Conservation (phyloP, 2,797 vertebrate genomes). For the Takifugu ocellatus region DNA sequence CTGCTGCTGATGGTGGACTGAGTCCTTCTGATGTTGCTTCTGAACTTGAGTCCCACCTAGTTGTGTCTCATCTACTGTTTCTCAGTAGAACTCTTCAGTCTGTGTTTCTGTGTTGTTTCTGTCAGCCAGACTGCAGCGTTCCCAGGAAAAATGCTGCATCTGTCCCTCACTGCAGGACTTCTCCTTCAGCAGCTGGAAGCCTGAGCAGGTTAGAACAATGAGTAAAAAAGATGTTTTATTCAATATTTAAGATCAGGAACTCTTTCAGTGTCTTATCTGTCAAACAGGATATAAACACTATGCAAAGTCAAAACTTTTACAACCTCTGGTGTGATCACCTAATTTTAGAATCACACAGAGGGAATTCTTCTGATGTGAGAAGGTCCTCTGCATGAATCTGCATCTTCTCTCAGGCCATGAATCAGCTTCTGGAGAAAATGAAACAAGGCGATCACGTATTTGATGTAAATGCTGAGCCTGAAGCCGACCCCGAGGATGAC, state of each 20-base stretch:
- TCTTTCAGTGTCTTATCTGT: too few relatives aligned
- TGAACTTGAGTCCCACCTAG: not conserved
- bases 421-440: constrained; percentile 87
- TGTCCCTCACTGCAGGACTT: constrained; percentile 90
- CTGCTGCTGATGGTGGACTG: too few relatives aligned
- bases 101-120: constrained; percentile 14
- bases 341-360: too few relatives aligned
- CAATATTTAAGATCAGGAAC: too few relatives aligned
- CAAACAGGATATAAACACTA: too few relatives aligned
- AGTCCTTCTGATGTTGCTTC: too few relatives aligned
- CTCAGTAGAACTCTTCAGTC: constrained; percentile 4
- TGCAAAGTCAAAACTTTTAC: too few relatives aligned
- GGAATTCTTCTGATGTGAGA: too few relatives aligned
- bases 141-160: constrained; percentile 78
- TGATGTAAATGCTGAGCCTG: constrained; percentile 77
- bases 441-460: constrained; percentile 86
- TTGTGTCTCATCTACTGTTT: not conserved
- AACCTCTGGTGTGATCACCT: too few relatives aligned
- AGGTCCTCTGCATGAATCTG: too few relatives aligned
- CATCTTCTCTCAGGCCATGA: constrained; percentile 75
- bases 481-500: constrained; percentile 64
- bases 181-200: constrained; percentile 86
- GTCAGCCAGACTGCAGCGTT: constrained; percentile 74
- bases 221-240: too few relatives aligned
- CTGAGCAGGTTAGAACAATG: constrained; percentile 73